phyloP scores from a whole-genome alignment of 2,113 vertebrate genomes.

The Natator depressus region DNA sequence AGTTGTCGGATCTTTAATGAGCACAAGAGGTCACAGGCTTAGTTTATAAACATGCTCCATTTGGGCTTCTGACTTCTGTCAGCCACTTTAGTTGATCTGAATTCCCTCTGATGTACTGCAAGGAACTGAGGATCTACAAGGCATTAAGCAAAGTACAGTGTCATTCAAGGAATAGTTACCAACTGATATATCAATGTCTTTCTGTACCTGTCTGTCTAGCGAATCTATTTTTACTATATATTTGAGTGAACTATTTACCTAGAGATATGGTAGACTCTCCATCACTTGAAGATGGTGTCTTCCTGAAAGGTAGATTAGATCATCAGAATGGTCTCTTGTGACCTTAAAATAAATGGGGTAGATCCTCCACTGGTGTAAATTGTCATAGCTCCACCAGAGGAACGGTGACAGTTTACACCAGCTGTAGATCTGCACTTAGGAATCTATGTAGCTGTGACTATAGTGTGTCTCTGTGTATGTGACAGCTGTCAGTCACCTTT shows the following conservation, averaged over 20 bases:
- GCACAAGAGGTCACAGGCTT: not conserved
- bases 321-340: not conserved
- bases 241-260: constrained; percentile 31
- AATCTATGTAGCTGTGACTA: not conserved
- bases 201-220: not conserved
- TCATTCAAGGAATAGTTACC: not conserved
- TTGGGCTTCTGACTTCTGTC: not conserved
- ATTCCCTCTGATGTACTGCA: not conserved
- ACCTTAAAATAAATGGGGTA: not conserved
- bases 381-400: not conserved
- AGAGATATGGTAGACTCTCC: constrained; percentile 35
- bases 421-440: not conserved
- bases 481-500: not conserved
- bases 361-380: not conserved
- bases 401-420: not conserved
- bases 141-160: not conserved
- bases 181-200: not conserved
- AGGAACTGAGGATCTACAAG: not conserved
- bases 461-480: fast-evolving
- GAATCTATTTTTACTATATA: not conserved
- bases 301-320: constrained; percentile 50
- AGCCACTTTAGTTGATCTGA: not conserved
- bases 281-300: constrained; percentile 35
- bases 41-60: not conserved
- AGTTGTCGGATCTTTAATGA: constrained; percentile 8